A percentile compares a stretch with the other conserved stretches of the same genome.
phyloP scores from a whole-genome alignment of 1,140 invertebrate genomes.

The Phymastichus coffea region DNA sequence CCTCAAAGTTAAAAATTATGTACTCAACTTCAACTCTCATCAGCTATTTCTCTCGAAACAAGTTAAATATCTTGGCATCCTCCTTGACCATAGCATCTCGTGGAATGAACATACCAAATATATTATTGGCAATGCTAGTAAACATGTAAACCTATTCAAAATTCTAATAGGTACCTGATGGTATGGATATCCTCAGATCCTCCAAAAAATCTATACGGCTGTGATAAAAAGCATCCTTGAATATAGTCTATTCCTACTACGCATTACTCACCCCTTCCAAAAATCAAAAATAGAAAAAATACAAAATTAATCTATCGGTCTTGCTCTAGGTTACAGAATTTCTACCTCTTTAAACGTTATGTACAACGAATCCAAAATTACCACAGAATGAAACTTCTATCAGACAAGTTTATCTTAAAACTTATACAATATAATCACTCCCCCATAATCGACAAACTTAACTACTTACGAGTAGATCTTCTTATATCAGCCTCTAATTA shows the following conservation, averaged over 20 bases:
- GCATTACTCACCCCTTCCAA: background rate
- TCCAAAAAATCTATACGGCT: slow-evolving; percentile 21
- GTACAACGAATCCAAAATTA: background rate
- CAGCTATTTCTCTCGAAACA: too few relatives aligned
- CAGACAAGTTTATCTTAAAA: background rate
- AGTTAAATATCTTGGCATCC: too few relatives aligned
- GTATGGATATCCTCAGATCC: slow-evolving; percentile 19
- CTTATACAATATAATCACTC: background rate
- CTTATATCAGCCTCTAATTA: too few relatives aligned
- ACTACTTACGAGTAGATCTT: too few relatives aligned
- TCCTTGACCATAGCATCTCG: too few relatives aligned
- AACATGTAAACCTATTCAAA: slow-evolving; percentile 11
- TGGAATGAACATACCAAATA: too few relatives aligned
- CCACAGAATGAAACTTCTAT: background rate
- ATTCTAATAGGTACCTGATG: slow-evolving; percentile 13
- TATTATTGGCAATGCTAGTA: background rate
- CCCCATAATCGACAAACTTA: too few relatives aligned
- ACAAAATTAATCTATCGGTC: background rate
- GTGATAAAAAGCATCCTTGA: slow-evolving; percentile 9
- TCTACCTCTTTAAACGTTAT: slow-evolving; percentile 10
- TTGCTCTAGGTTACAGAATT: slow-evolving; percentile 3
- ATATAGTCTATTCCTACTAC: too few relatives aligned
- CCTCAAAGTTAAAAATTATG: background rate
- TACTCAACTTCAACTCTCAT: slow-evolving; percentile 24
- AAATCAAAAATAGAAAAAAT: too few relatives aligned